phyloP scores from a whole-genome alignment of 2,888 invertebrate species.

The Agapetus fuscipes region DNA sequence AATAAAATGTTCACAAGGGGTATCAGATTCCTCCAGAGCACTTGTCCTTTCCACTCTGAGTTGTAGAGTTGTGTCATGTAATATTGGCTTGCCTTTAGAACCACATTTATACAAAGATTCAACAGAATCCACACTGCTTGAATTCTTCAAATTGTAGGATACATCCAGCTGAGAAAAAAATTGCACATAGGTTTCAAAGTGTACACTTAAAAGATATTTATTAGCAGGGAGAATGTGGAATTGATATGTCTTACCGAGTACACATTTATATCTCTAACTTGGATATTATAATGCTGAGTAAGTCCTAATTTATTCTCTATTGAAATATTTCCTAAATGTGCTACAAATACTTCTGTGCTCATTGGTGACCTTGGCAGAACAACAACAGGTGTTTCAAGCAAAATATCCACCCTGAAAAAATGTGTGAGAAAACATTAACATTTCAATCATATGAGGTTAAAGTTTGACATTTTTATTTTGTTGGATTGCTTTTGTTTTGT shows the following conservation, averaged over 20 bases:
- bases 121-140: constrained; percentile 31
- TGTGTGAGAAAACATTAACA: no score
- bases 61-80: constrained; percentile 81
- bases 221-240: no score
- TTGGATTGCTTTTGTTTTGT: no score
- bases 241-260: constrained; percentile 64
- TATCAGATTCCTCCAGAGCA: constrained; percentile 9
- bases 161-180: constrained; percentile 33
- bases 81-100: constrained; percentile 69
- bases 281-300: constrained; percentile 52
- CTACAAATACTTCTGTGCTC: constrained; percentile 78
- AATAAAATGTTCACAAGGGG: constrained; percentile 13
- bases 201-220: no score
- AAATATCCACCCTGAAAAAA: constrained; percentile 60
- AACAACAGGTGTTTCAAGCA: constrained; percentile 85
- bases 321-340: constrained; percentile 84
- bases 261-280: constrained; percentile 79
- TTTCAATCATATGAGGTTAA: not conserved
- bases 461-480: not conserved
- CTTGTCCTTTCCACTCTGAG: constrained; percentile 49
- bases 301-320: constrained; percentile 35
- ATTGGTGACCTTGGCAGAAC: constrained; percentile 71
- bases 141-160: constrained; percentile 28
- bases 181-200: no score
- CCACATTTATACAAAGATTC: constrained; percentile 67